Percentiles rank a stretch among this genome's conserved stretches.
Evolutionary conservation across 2,888 invertebrate genomes (phyloP).

Genomic region (Margaritifera margaritifera): DNA sequence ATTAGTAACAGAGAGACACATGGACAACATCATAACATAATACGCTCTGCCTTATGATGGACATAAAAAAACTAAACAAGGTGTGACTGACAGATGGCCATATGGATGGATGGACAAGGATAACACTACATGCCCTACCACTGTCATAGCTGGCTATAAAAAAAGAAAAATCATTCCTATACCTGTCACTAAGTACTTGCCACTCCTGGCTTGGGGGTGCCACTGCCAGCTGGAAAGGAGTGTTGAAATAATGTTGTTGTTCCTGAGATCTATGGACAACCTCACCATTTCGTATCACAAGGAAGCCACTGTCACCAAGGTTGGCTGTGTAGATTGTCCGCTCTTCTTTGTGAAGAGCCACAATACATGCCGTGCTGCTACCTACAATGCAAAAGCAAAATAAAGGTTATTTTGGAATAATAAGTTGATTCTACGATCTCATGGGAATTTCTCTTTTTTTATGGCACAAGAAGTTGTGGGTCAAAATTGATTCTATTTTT

Average conservation of each 20-base stretch:
- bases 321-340: conserved; percentile 95
- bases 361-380: conserved; percentile 97
- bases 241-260: conserved; percentile 99
- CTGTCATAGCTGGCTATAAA: too few species aligned
- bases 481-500: too few species aligned
- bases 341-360: conserved; percentile 91
- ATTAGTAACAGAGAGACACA: too few species aligned
- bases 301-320: conserved; percentile 98
- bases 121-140: neutral
- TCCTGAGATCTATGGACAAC: conserved; percentile 94
- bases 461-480: too few species aligned
- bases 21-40: too few species aligned
- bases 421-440: neutral
- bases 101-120: neutral
- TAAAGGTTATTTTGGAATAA: neutral
- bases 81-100: neutral
- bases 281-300: conserved; percentile 77
- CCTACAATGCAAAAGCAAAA: conserved; percentile 74
- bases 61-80: neutral
- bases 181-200: conserved; percentile 92
- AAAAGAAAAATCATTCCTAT: conserved; percentile 31
- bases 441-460: neutral
- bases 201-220: conserved; percentile 89
- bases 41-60: too few species aligned
- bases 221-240: conserved; percentile 96